Percentiles rank a stretch among this genome's conserved stretches.
phyloP scores from a whole-genome alignment of 2,888 invertebrate genomes.

The Eulithis prunata region DNA sequence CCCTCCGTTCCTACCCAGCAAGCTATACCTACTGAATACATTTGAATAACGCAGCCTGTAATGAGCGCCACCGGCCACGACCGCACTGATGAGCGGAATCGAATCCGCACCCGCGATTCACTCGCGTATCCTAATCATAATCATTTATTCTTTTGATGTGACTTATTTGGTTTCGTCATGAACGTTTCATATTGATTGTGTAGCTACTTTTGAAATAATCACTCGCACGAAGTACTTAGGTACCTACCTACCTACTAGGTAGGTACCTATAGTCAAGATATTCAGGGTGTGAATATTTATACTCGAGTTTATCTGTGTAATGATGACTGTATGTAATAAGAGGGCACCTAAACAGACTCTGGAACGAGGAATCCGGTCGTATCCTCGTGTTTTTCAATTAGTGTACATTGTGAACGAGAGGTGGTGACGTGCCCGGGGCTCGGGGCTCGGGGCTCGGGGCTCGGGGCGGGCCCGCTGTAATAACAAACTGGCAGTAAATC shows the following conservation, averaged over 20 bases:
- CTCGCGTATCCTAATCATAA: neutral
- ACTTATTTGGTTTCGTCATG: neutral
- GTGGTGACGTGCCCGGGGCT: slow-evolving; percentile 12
- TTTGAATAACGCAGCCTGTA: slow-evolving; percentile 65
- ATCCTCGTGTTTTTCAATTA: slow-evolving; percentile 14
- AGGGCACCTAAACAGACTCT: no score
- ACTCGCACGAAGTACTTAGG: neutral
- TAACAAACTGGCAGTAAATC: slow-evolving; percentile 16
- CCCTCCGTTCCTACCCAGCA: neutral
- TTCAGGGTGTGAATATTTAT: no score
- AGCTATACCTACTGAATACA: slow-evolving; percentile 36
- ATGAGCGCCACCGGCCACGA: slow-evolving; percentile 53
- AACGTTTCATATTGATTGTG: neutral
- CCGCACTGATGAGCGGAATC: slow-evolving; percentile 60
- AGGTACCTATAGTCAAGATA: no score
- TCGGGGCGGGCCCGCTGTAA: no score
- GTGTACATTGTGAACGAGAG: slow-evolving; percentile 14
- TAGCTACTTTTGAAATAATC: neutral
- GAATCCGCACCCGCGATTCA: slow-evolving; percentile 53
- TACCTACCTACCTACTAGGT: no score
- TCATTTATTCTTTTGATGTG: slow-evolving; percentile 8
- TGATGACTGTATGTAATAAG: no score
- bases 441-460: slow-evolving; percentile 4
- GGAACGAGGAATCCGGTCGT: neutral
- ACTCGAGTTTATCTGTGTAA: no score